phyloP scores from a whole-genome alignment of 1,140 invertebrate genomes.

The Caenorhabditis tropicalis region DNA sequence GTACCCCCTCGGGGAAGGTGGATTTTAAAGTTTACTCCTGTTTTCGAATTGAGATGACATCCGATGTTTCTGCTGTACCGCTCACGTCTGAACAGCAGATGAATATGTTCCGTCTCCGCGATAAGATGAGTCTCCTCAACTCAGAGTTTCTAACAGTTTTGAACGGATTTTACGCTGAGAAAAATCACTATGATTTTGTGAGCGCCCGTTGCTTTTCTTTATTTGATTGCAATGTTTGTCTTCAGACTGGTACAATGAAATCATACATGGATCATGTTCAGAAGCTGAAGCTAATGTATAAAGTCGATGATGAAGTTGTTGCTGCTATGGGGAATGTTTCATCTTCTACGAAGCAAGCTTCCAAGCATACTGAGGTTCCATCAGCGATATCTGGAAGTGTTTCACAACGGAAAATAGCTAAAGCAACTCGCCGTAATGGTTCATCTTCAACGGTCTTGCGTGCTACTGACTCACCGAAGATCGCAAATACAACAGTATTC shows the following conservation, averaged over 20 bases:
- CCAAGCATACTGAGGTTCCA: background rate
- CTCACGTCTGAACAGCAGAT: constrained; percentile 18
- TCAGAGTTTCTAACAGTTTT: constrained; percentile 33
- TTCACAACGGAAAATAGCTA: constrained; percentile 35
- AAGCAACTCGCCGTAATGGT: background rate
- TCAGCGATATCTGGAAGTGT: background rate
- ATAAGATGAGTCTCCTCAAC: constrained; percentile 33
- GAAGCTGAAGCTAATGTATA: background rate
- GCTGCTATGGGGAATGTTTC: background rate
- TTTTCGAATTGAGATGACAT: too few species aligned
- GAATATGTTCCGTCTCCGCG: constrained; percentile 24
- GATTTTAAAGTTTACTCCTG: too few species aligned
- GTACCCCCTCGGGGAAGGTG: too few species aligned
- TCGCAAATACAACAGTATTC: constrained; percentile 15
- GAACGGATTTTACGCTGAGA: constrained; percentile 1
- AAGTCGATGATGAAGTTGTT: background rate
- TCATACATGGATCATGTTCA: constrained; percentile 44
- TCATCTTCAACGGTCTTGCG: background rate
- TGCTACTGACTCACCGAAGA: constrained; percentile 3
- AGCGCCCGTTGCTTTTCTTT: background rate
- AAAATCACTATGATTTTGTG: constrained; percentile 43
- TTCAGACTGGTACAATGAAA: constrained; percentile 17
- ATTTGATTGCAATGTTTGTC: background rate
- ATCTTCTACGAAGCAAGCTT: background rate
- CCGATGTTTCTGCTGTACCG: background rate